Base-by-base conservation (phyloP, 1,140 invertebrate species). In the Trichomalopsis sarcophagae region DNA sequence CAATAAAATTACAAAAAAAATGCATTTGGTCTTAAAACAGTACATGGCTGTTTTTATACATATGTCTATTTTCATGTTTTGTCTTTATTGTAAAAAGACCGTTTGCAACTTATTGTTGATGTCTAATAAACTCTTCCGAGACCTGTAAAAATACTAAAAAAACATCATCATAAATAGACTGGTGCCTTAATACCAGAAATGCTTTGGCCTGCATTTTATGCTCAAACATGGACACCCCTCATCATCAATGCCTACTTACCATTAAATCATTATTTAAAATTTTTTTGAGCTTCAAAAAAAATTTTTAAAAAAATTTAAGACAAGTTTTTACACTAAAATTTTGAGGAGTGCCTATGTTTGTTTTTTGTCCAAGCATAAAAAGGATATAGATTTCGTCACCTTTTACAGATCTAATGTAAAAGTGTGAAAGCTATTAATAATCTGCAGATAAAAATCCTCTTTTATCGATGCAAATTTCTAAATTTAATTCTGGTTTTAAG, bases 141-240 rank as follows among this genome's bases (percentile, higher is more conserved):
- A 89, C 83, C 86, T 87, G 36, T 84, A 88, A 84, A 88, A 81
- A 87, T 84, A 88, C 68, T 87, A 86, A 81, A 86, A 74, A 74
- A 50, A 83, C 79, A 62, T 83, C 21, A 33, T 76, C 68, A 85
- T 85, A 62, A 62, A 62, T 40, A 80, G 66, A 84, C 47, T 78
- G 23, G 33, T 81, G 77, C 68, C 84, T 83, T 83, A 74, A 87
- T 87, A 87, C 88, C 86, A 87, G 86, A 88, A 76, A 77, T 79
- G 68, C n/a, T 85, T 81, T 73, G 9, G 62, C 14, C 81, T 62
- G n/a, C 9, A 81, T 36, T 23, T 30, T 81, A 77, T 69, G 73
- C 27, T 84, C 66, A 82, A 81, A 83, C 44, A 81, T 81, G 69
- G 76, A 71, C 76, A 83, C 62, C 17, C 77, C 81, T 75, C 7